Conservation (phyloP, 2,113 vertebrate genomes). For the Notarius quadriscutis region DNA sequence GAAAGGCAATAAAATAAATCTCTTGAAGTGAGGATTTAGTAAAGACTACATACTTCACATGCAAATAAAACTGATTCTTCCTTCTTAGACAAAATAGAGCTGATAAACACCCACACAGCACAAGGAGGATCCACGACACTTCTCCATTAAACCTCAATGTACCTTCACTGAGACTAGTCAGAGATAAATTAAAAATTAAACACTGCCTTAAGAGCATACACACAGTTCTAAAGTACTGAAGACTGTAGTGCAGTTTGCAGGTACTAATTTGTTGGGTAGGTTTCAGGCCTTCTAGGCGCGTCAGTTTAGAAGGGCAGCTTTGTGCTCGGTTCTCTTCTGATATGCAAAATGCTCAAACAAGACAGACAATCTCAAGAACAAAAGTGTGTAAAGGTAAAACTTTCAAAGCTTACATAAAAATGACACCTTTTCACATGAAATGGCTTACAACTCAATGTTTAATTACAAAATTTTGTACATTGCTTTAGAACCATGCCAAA, state of each 20-base stretch:
- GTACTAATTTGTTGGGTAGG: neutral
- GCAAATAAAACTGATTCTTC: no score
- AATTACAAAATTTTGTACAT: constrained; percentile 31
- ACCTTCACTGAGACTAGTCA: neutral
- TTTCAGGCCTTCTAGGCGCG: neutral
- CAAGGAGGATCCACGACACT: no score
- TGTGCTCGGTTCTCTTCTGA: neutral
- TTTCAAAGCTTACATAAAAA: neutral
- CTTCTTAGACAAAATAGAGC: no score
- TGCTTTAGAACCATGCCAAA: constrained; percentile 16
- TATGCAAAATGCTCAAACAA: neutral
- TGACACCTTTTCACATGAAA: neutral
- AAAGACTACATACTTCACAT: no score
- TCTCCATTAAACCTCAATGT: no score
- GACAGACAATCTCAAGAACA: neutral
- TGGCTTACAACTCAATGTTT: constrained; percentile 18
- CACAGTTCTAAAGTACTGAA: neutral
- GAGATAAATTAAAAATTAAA: neutral
- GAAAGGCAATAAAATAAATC: no score
- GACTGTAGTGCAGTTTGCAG: neutral
- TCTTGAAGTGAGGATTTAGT: no score
- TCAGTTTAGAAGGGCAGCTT: neutral
- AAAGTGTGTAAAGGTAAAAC: neutral
- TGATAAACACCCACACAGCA: no score
- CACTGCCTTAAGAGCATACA: neutral